A percentile compares a stretch with the other conserved stretches of the same genome.
These are phyloP conservation scores for Ophion obscuratus DNA, from an alignment of 2,888 invertebrate genomes.

Conservation along the genomic window DNA sequence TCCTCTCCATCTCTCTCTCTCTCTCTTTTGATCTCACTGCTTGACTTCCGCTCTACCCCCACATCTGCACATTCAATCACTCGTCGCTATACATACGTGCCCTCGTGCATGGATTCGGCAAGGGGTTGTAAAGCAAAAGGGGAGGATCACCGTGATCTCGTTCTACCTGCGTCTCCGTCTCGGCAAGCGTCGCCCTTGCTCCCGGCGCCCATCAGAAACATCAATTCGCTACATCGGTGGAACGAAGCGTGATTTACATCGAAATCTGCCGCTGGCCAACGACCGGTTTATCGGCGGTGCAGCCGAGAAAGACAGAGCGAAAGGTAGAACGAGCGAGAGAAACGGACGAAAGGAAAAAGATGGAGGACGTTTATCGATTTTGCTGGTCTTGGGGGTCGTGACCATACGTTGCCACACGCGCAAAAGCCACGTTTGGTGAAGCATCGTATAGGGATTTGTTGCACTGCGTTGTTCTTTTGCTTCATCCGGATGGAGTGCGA, in stretches of 20 bases:
- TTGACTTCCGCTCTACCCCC: slow-evolving; percentile 20
- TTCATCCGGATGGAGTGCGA: neutral
- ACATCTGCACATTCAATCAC: slow-evolving; percentile 51
- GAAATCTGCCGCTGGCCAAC: slow-evolving; percentile 70
- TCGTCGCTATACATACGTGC: slow-evolving; percentile 21
- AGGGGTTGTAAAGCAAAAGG: neutral
- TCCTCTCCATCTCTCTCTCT: neutral
- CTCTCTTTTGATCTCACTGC: neutral
- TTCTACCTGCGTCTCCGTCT: slow-evolving; percentile 27
- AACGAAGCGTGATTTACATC: slow-evolving; percentile 76
- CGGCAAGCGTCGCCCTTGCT: neutral
- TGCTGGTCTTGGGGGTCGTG: slow-evolving; percentile 62
- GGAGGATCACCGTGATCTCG: slow-evolving; percentile 12
- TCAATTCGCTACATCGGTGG: slow-evolving; percentile 69
- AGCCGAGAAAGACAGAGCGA: neutral
- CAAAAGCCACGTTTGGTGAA: slow-evolving; percentile 9
- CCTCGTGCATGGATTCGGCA: slow-evolving; percentile 1
- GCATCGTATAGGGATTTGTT: neutral
- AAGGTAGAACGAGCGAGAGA: slow-evolving; percentile 22
- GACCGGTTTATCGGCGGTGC: slow-evolving; percentile 64
- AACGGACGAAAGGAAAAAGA: slow-evolving; percentile 7
- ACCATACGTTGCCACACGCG: slow-evolving; percentile 44
- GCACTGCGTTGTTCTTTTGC: slow-evolving; percentile 17
- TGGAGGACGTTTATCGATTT: slow-evolving; percentile 65
- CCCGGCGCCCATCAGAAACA: slow-evolving; percentile 61